Evolutionary conservation across 2,888 invertebrate genomes (phyloP).

Genomic region (Aspidiotus rigidus): DNA sequence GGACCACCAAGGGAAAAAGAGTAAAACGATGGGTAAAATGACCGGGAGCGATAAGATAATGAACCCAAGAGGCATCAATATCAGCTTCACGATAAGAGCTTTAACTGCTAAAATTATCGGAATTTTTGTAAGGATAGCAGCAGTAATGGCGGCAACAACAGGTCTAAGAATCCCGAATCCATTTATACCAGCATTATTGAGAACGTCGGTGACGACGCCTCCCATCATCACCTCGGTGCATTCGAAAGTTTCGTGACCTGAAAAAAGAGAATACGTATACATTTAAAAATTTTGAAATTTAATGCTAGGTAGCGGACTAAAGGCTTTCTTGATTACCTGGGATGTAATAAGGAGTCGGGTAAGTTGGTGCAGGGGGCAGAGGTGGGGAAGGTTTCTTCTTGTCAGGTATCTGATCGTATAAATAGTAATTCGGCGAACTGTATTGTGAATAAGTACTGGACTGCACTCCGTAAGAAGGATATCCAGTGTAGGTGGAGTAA

Average conservation of each 20-base stretch:
- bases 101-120: conserved; percentile 36
- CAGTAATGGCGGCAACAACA: conserved; percentile 34
- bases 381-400: neutral
- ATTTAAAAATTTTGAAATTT: no score
- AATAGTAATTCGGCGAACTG: neutral
- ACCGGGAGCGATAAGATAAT: conserved; percentile 38
- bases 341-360: neutral
- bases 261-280: neutral
- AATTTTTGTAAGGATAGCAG: conserved; percentile 35
- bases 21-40: conserved; percentile 37
- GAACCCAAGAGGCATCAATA: conserved; percentile 37
- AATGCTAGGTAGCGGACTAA: no score
- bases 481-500: conserved; percentile 22
- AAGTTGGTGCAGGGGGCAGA: neutral
- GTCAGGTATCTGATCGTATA: neutral
- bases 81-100: conserved; percentile 38
- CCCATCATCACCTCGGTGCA: conserved; percentile 25
- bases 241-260: conserved; percentile 4
- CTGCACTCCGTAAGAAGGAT: conserved; percentile 10
- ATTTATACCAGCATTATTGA: conserved; percentile 29
- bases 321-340: neutral
- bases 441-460: neutral
- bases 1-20: conserved; percentile 38
- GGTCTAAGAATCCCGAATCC: conserved; percentile 34
- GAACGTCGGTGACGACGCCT: conserved; percentile 27